Evolutionary conservation across 2,797 vertebrate genomes (phyloP), one percentile per base, ranked within the genome.

Genomic region (Periparus ater): DNA sequence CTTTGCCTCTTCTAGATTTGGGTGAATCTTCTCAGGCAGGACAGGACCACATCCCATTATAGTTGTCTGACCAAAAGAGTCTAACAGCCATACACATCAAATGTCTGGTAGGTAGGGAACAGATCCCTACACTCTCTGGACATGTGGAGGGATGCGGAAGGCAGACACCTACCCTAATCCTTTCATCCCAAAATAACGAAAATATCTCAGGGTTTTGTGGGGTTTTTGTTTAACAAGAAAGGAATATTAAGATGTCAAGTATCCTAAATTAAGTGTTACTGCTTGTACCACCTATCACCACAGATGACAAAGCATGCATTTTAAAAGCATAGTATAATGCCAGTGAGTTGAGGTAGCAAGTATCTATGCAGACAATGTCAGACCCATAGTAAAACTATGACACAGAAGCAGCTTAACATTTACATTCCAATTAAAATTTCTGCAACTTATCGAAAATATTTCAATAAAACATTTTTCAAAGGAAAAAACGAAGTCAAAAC

Each of bases 381-480:
- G 34, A 42, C 9, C 10, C 34, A 40, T 3, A 47, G 53, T 38
- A 89, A 73, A 72, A 76, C 42, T 45, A 42, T 32, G 51, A 22
- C 63, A 82, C 3, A 54, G 27, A 95, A 92, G 54, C 75, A 77
- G 34, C 13, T 79, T 89, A 74, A 70, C 7, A 62, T 92, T 88
- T 84, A 90, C 58, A 58, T 27, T 87, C 30, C 84, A 90, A 83
- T 82, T 95, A 91, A 93, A 75, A 71, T 70, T 68, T 91, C 63
- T 44, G 40, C 57, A 94, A 83, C 23, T 93, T 92, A 88, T 55
- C 23, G 92, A 84, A 65, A 79, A 47, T 54, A 91, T 86, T 88
- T 82, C 79, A 95, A 81, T 85, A 83, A 94, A 88, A 75, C 42
- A 58, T 70, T 94, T 96, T 85, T 67, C 67, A 87, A 87, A 73